phyloP scores from a whole-genome alignment of 1,140 invertebrate species.

The Drosophila nigromelanica region DNA sequence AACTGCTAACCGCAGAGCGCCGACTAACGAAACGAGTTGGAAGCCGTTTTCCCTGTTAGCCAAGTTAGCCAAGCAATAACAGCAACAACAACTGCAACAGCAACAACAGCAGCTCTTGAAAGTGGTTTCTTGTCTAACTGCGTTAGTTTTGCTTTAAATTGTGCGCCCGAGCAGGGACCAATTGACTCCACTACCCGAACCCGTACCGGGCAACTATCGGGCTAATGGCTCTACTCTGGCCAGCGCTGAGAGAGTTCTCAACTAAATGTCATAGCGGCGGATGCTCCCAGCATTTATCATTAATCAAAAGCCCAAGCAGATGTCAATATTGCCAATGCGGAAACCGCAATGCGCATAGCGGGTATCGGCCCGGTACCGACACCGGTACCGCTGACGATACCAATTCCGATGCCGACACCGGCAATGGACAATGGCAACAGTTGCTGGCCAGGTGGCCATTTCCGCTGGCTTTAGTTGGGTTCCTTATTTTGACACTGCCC shows the following conservation, averaged over 20 bases:
- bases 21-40: conserved; percentile 70
- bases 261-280: conserved; percentile 75
- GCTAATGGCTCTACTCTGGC: conserved; percentile 37
- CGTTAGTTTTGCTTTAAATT: conserved; percentile 80
- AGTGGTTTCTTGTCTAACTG: conserved; percentile 81
- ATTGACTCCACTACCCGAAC: conserved; percentile 20
- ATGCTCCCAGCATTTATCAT: conserved; percentile 73
- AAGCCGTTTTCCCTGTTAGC: conserved; percentile 81
- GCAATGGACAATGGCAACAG: background rate
- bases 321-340: conserved; percentile 70
- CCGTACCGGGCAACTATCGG: background rate
- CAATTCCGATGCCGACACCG: conserved; percentile 22
- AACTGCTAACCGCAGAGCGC: conserved; percentile 52
- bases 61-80: conserved; percentile 42
- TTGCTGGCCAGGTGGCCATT: conserved; percentile 60
- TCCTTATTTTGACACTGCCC: conserved; percentile 70
- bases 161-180: conserved; percentile 61
- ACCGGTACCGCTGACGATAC: conserved; percentile 20
- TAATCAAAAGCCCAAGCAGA: conserved; percentile 72
- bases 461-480: conserved; percentile 49
- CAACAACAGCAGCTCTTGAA: conserved; percentile 63
- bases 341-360: conserved; percentile 46
- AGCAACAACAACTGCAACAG: conserved; percentile 15
- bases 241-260: conserved; percentile 28
- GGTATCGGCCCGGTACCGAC: conserved; percentile 23